A percentile compares a stretch with the other conserved stretches of the same genome.
These are phyloP conservation scores for Lottia gigantea DNA, from an alignment of 2,888 invertebrate species.

Conservation along the genomic window DNA sequence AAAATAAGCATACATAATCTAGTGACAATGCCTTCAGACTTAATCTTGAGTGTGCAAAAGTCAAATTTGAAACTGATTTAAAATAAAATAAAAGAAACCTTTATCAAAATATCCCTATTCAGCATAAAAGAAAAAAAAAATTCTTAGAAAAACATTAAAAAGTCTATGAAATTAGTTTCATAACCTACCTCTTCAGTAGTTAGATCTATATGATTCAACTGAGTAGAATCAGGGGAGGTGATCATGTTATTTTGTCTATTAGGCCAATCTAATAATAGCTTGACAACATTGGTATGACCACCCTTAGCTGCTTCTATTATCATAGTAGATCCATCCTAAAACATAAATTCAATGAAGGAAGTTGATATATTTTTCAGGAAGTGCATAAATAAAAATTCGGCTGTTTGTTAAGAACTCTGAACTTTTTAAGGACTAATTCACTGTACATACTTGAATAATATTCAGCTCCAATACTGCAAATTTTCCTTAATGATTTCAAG, in stretches of 20 bases:
- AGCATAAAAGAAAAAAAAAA: background rate
- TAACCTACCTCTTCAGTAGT: constrained; percentile 29
- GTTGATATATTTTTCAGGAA: too few species aligned
- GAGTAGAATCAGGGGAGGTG: constrained; percentile 42
- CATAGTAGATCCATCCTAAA: constrained; percentile 94
- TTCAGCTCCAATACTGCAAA: background rate
- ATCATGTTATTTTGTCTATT: constrained; percentile 69
- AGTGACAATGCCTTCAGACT: too few species aligned
- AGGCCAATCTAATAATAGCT: constrained; percentile 92
- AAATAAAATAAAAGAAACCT: too few species aligned
- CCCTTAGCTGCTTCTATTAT: constrained; percentile 98
- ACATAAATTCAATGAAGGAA: constrained; percentile 68
- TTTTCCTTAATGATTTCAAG: too few species aligned
- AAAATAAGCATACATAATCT: too few species aligned
- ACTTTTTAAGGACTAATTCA: too few species aligned
- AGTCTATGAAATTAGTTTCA: background rate
- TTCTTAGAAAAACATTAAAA: background rate
- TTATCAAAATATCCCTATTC: background rate
- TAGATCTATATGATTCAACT: constrained; percentile 40
- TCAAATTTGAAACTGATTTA: too few species aligned
- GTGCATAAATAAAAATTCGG: too few species aligned
- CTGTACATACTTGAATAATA: too few species aligned
- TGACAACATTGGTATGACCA: constrained; percentile 95
- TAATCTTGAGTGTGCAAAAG: too few species aligned
- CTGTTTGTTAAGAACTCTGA: too few species aligned